phyloP scores from a whole-genome alignment of 2,797 vertebrate species.

The Pseudochromis fuscus region DNA sequence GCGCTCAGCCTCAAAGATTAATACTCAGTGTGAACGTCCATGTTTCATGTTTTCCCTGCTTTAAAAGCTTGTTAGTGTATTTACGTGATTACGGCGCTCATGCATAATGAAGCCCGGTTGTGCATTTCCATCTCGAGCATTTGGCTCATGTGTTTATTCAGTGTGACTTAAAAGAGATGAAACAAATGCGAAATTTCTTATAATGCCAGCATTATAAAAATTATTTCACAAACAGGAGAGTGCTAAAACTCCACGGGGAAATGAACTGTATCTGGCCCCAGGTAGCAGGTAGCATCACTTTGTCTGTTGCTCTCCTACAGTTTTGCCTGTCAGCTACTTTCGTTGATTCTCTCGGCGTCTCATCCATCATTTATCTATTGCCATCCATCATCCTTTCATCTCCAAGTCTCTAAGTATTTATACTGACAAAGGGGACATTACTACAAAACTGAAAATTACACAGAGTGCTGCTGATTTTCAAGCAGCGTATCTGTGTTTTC shows the following conservation, averaged over 20 bases:
- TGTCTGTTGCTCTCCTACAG: conserved; percentile 57
- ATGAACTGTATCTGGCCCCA: conserved; percentile 38
- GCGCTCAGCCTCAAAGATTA: conserved; percentile 60
- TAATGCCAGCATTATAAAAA: conserved; percentile 11
- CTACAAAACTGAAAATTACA: conserved; percentile 60
- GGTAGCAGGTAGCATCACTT: conserved; percentile 56
- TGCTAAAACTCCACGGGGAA: conserved; percentile 19
- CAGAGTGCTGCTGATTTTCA: conserved; percentile 30
- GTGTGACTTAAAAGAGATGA: conserved; percentile 38
- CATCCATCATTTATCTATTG: conserved; percentile 77
- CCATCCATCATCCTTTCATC: conserved; percentile 81
- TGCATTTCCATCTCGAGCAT: conserved; percentile 55
- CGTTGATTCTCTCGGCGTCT: conserved; percentile 58
- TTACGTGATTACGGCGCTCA: conserved; percentile 66
- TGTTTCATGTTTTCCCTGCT: conserved; percentile 73
- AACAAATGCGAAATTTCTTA: conserved; percentile 32
- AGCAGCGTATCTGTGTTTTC: conserved; percentile 15
- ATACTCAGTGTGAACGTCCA: conserved; percentile 55
- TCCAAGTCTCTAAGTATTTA: conserved; percentile 60
- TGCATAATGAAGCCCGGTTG: conserved; percentile 44
- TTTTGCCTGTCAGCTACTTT: conserved; percentile 68
- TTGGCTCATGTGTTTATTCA: conserved; percentile 41
- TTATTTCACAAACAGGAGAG: conserved; percentile 34
- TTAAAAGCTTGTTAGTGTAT: conserved; percentile 73
- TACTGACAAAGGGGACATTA: conserved; percentile 61